phyloP scores from a whole-genome alignment of 2,797 vertebrate species.

The Falco concolor region DNA sequence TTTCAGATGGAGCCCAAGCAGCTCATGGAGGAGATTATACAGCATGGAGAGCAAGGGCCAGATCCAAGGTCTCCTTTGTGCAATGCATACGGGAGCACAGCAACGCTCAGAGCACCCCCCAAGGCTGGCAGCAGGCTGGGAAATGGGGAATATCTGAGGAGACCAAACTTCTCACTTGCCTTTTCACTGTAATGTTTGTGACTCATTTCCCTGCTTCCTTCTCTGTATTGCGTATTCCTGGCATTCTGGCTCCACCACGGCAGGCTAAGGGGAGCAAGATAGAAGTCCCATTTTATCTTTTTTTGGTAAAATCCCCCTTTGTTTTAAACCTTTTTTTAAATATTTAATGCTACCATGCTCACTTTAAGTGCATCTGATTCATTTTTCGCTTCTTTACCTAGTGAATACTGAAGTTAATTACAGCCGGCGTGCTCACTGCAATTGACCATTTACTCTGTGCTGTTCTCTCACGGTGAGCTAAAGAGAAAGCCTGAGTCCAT shows the following conservation, averaged over 20 bases:
- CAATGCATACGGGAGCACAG: rapidly evolving
- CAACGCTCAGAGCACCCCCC: neutral
- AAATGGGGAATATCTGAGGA: neutral
- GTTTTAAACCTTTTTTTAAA: neutral
- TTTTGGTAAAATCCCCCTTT: neutral
- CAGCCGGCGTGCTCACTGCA: neutral
- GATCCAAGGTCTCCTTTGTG: neutral
- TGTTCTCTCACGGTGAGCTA: neutral
- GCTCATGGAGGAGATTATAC: neutral
- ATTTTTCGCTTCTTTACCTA: neutral
- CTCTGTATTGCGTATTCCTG: neutral
- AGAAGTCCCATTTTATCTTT: neutral
- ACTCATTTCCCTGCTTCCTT: neutral
- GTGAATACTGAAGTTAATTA: neutral
- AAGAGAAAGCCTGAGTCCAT: constrained; percentile 3
- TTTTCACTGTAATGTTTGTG: neutral
- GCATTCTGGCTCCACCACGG: neutral
- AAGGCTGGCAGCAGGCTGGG: neutral
- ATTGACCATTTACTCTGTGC: neutral
- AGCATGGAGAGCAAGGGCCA: neutral
- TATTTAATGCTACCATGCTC: neutral
- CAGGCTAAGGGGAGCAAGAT: neutral
- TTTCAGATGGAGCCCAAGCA: neutral
- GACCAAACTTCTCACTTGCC: neutral
- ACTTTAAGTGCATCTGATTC: neutral